phyloP scores from a whole-genome alignment of 2,113 vertebrate species.

The Aleadryas rufinucha region DNA sequence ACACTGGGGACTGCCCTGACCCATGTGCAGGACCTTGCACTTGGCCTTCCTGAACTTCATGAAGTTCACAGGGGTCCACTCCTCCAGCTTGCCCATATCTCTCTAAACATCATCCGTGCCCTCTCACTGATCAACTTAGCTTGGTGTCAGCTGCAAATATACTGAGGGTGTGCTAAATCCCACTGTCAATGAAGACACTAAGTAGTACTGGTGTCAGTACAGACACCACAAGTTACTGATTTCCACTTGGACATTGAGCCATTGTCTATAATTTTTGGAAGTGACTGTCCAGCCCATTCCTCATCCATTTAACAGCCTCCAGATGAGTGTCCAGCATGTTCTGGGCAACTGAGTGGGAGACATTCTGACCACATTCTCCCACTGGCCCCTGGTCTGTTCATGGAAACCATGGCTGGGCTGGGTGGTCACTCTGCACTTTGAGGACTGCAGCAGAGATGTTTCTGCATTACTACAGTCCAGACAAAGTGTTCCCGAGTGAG shows the following conservation, averaged over 20 bases:
- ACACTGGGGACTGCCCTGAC: neutral
- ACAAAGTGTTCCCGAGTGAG: neutral
- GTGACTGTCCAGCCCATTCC: neutral
- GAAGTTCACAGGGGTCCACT: neutral
- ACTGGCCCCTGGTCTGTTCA: neutral
- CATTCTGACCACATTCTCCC: neutral
- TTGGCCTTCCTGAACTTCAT: too few relatives aligned
- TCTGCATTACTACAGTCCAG: neutral
- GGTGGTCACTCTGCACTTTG: neutral
- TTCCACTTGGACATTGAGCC: neutral
- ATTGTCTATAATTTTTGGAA: neutral
- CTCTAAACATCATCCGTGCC: neutral
- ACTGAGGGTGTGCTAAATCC: neutral
- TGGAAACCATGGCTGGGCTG: neutral
- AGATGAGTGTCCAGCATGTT: neutral
- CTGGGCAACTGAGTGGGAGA: accelerated
- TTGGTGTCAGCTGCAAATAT: neutral
- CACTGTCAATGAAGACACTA: neutral
- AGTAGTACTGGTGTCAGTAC: neutral
- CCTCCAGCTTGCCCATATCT: neutral
- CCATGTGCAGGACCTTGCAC: neutral
- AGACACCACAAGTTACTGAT: neutral
- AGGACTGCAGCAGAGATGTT: neutral
- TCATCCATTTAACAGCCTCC: neutral
- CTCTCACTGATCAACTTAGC: neutral